Base-by-base conservation (phyloP, 2,797 vertebrate genomes). In the Melanotaenia nigrans region DNA sequence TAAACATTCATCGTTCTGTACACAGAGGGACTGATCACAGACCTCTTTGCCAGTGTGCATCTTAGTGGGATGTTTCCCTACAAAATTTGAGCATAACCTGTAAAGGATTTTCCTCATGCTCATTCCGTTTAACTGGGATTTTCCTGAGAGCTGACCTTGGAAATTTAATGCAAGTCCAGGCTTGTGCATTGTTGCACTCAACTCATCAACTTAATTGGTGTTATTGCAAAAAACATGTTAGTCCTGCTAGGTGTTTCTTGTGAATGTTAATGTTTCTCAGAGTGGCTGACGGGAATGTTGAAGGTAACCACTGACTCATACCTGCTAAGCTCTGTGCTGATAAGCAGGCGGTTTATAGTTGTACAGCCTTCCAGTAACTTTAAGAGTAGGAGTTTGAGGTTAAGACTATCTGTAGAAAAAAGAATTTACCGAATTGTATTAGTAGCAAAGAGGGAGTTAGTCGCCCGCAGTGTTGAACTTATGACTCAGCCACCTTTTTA, bases 1-100 rank as follows among this genome's bases (percentile, higher is more conserved):
- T 93, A 92, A 93, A 87, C 53, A 91, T 94, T 91, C 14, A 85
- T 80, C 83, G 2, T 16, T 85, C n/a, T 84, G 91, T 79, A 90
- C 80, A 90, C 45, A 89, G n/a, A 83, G 18, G 20, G 35, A 11
- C 3, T 1, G 71, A 75, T 66, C 78, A 68, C 77, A 85, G 60
- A 54, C 68, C 53, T 61, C n/a, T 47, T 6, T 32, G 55, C 61
- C 5, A 3, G 18, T 1, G 0, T 38, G 28, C 20, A 18, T 47
- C 18, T 60, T 1, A 30, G 6, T 42, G 14, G 13, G 28, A 20
- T 22, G 14, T 24, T 60, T 68, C 24, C 4, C 0, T 49, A 32
- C 16, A 47, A 5, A 40, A 57, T 40, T 58, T 55, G 7, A 55
- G 49, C 7, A 11, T 38, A 24, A 20, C 20, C 16, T 62, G 18